Evolutionary conservation across 30 jellyfish, hydroid and myxozoan genomes (phyloP), one percentile per base, ranked within the genome.

Genomic region (Rhopilema esculentum): DNA sequence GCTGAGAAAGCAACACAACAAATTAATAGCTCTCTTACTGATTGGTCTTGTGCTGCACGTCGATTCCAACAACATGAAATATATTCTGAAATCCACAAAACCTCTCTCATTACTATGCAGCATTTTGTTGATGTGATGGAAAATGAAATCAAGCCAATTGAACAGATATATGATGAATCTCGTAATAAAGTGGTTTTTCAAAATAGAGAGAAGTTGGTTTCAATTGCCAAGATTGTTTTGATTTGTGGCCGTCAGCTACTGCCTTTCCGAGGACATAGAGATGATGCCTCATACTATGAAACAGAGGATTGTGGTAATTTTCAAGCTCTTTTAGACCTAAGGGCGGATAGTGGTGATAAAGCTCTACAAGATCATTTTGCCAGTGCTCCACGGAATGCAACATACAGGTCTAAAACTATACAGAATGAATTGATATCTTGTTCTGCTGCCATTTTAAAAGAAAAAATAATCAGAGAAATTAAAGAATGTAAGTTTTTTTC

Each of bases 361-460:
- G 49, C 32, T 12, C 15, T 84, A 1, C 29, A 20, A 27, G 63
- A 71, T 25, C 80, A 84, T 28, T 49, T 72, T 49, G 26, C 50
- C 70, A 27, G 24, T 8, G 80, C 86, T 19, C 90, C 91, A n/a
- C 49, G 80, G 20, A 87, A 76, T 87, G 96, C 96, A 16, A 87
- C 90, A 7, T 87, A 87, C 67, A 71, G 91, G 0, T 87, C 91
- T 20, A 77, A 87, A 77, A 87, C 80, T 18, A n/a, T n/a, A n/a
- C n/a, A 87, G 51, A 87, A 87, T 27, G 86, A 87, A 33, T n/a
- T 76, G 2, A 87, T 87, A 48, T 12, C 68, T 22, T 77, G 84
- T 61, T 77, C 87, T 71, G 91, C 88, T 1, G 65, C 63, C 23
- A 0, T 33, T 25, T 2, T 87, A 0, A 77, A 23, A 1, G 67